These are phyloP conservation scores for Planiliza haematocheilus DNA, from an alignment of 2,113 vertebrate species.

Conservation along the genomic window DNA sequence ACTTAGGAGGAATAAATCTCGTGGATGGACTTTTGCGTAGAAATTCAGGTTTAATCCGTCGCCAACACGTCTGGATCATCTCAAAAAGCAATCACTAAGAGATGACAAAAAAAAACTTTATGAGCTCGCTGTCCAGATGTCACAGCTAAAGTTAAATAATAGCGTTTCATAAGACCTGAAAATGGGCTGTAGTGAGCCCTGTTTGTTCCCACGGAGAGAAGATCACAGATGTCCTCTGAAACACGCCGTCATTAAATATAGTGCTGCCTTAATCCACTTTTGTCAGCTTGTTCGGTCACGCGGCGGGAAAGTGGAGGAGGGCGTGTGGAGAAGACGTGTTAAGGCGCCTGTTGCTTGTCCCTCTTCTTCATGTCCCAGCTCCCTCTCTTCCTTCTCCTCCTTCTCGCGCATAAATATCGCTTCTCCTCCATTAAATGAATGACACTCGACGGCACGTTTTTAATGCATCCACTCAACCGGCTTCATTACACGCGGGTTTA, in stretches of 20 bases:
- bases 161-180: slow-evolving; percentile 48
- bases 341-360: slow-evolving; percentile 8
- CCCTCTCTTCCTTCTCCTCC: neutral
- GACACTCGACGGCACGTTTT: slow-evolving; percentile 64
- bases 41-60: neutral
- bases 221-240: slow-evolving; percentile 55
- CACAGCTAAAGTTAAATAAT: slow-evolving; percentile 23
- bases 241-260: slow-evolving; percentile 63
- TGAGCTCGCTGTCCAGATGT: slow-evolving; percentile 7
- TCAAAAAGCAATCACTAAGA: slow-evolving; percentile 14
- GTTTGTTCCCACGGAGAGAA: slow-evolving; percentile 32
- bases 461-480: slow-evolving; percentile 69
- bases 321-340: slow-evolving; percentile 32
- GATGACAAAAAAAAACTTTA: slow-evolving; percentile 3
- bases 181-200: slow-evolving; percentile 36
- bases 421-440: slow-evolving; percentile 74
- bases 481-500: slow-evolving; percentile 59
- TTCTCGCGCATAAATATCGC: slow-evolving; percentile 17
- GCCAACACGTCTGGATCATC: slow-evolving; percentile 6
- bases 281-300: slow-evolving; percentile 39
- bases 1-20: slow-evolving; percentile 4
- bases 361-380: slow-evolving; percentile 7
- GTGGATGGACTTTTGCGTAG: too few species aligned
- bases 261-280: slow-evolving; percentile 59
- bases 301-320: slow-evolving; percentile 35